These are phyloP conservation scores for Pedetes capensis DNA, from an alignment of 2,113 vertebrate species.

Conservation along the genomic window DNA sequence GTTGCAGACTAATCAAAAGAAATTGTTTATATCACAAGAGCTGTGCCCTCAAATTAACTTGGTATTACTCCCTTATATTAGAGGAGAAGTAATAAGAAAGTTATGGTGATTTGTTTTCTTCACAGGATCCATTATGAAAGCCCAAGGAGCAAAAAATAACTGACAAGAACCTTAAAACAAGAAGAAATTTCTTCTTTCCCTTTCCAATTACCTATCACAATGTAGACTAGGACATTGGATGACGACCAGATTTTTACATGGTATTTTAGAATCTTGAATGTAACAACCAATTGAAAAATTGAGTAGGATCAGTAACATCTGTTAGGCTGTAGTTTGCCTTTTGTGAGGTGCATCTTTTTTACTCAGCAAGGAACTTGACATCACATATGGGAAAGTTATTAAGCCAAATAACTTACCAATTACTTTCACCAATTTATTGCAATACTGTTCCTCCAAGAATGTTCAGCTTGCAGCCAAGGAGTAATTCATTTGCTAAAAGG, in stretches of 20 bases:
- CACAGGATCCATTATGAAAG: neutral
- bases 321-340: neutral
- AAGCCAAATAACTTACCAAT: neutral
- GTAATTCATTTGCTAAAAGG: slow-evolving; percentile 3
- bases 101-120: neutral
- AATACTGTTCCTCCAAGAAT: neutral
- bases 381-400: neutral
- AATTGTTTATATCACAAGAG: neutral
- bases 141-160: neutral
- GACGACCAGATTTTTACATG: neutral
- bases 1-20: neutral
- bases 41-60: neutral
- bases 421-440: neutral
- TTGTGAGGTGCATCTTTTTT: neutral
- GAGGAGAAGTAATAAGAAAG: neutral
- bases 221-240: neutral
- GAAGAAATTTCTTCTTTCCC: neutral
- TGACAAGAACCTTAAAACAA: neutral
- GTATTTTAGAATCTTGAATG: neutral
- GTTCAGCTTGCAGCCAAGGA: neutral
- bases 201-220: neutral
- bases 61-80: neutral
- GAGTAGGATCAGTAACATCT: neutral
- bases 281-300: neutral
- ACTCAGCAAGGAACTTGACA: neutral